A percentile compares a stretch with the other conserved stretches of the same genome.
phyloP scores from a whole-genome alignment of 2,113 vertebrate species.

The Prunella fulvescens region DNA sequence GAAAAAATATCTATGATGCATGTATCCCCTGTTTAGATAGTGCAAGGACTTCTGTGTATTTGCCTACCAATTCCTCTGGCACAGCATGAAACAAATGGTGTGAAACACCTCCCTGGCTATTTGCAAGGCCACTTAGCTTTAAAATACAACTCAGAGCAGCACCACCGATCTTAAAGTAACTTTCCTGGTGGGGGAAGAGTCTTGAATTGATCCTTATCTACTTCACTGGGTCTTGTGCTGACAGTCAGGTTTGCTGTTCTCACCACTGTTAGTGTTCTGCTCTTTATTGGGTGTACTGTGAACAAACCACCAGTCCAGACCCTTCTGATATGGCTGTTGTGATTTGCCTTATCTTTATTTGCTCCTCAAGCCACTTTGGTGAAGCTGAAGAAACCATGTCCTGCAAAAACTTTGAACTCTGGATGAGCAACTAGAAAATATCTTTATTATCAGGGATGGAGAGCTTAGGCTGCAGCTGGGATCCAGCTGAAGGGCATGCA shows the following conservation, averaged over 20 bases:
- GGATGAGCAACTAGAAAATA: slow-evolving; percentile 47
- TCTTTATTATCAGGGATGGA: background rate
- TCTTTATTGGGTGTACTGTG: slow-evolving; percentile 39
- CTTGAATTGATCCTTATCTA: slow-evolving; percentile 41
- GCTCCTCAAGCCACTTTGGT: slow-evolving; percentile 44
- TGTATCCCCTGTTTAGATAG: background rate
- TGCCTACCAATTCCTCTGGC: slow-evolving; percentile 13
- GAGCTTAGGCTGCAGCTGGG: background rate
- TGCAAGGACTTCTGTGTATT: slow-evolving; percentile 4
- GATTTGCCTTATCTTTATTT: slow-evolving; percentile 65
- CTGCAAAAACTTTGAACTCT: slow-evolving; percentile 61
- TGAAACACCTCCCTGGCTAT: slow-evolving; percentile 4
- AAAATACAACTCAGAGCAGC: slow-evolving; percentile 20
- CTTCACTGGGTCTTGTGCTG: slow-evolving; percentile 36
- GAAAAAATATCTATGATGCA: background rate
- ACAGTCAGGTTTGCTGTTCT: slow-evolving; percentile 53
- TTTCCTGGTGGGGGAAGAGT: slow-evolving; percentile 6
- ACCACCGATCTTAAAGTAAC: slow-evolving; percentile 16
- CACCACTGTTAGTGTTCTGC: slow-evolving; percentile 31
- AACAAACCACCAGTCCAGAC: slow-evolving; percentile 52
- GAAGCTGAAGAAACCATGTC: slow-evolving; percentile 44
- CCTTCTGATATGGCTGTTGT: slow-evolving; percentile 32
- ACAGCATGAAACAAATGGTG: slow-evolving; percentile 6
- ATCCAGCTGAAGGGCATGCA: background rate
- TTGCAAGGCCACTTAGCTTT: slow-evolving; percentile 44